Conservation (phyloP, 2,797 vertebrate genomes). For the Varecia variegata region DNA sequence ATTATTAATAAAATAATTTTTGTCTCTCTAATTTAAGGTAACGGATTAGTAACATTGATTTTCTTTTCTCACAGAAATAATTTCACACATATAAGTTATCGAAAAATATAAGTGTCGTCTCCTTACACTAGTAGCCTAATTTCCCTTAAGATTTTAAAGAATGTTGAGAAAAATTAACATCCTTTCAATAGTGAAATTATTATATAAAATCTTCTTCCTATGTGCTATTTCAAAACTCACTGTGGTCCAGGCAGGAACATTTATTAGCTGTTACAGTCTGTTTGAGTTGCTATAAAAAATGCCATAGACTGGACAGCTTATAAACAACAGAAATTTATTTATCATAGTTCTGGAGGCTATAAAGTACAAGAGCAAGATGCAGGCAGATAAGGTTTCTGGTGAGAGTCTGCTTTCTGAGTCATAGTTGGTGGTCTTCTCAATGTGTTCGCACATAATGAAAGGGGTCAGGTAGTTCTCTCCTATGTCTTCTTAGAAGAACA, state of each 20-base stretch:
- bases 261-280: not conserved
- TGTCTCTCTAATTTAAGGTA: not conserved
- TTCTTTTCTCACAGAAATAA: not conserved
- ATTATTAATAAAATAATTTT: not conserved
- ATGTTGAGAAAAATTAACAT: not conserved
- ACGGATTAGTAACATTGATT: not conserved
- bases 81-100: not conserved
- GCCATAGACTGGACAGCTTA: not conserved
- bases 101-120: not conserved
- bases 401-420: too few relatives aligned
- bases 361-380: not conserved
- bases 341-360: not conserved
- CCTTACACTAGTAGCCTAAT: not conserved
- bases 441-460: too few relatives aligned
- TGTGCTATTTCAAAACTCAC: not conserved
- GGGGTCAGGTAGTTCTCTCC: fast-evolving
- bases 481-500: not conserved
- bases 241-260: not conserved
- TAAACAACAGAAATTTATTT: not conserved
- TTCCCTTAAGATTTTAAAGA: slow-evolving; percentile 1
- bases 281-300: not conserved
- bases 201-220: not conserved
- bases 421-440: not conserved
- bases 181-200: not conserved
- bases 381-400: not conserved